phyloP scores from a whole-genome alignment of 2,888 invertebrate species.

The Philereme transversata region DNA sequence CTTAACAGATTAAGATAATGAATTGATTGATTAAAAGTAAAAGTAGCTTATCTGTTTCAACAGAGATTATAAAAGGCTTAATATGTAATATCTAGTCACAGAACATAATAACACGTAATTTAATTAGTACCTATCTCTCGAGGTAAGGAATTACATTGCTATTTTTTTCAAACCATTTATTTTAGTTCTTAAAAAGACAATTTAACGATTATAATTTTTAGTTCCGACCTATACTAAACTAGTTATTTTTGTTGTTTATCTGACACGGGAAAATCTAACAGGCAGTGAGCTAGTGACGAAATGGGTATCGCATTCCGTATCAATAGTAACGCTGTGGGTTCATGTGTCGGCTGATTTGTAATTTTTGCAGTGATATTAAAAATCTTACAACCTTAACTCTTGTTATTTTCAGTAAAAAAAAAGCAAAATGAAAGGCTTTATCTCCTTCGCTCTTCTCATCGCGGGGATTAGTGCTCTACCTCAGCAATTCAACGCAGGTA shows the following conservation, averaged over 20 bases:
- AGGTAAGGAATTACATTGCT: background rate
- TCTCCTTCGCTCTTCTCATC: constrained; percentile 48
- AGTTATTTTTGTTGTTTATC: background rate
- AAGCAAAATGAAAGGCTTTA: constrained; percentile 51
- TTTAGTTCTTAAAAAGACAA: too few relatives aligned
- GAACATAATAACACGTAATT: background rate
- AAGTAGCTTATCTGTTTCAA: background rate
- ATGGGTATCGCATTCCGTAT: too few relatives aligned
- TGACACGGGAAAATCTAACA: too few relatives aligned
- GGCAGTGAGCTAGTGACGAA: too few relatives aligned
- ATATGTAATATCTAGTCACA: background rate
- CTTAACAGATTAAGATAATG: background rate
- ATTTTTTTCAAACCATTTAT: too few relatives aligned
- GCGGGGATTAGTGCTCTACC: constrained; percentile 49
- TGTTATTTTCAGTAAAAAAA: constrained; percentile 22
- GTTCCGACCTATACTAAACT: background rate
- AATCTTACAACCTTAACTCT: too few relatives aligned
- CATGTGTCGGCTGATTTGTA: too few relatives aligned
- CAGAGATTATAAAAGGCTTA: constrained; percentile 4
- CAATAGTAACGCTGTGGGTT: too few relatives aligned
- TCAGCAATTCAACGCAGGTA: constrained; percentile 11
- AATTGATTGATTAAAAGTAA: background rate
- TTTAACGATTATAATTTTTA: background rate
- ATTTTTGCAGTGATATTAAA: too few relatives aligned
- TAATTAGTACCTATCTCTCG: background rate